Evolutionary conservation across 1,140 invertebrate species (phyloP).

Genomic region (Ganaspis sp.): DNA sequence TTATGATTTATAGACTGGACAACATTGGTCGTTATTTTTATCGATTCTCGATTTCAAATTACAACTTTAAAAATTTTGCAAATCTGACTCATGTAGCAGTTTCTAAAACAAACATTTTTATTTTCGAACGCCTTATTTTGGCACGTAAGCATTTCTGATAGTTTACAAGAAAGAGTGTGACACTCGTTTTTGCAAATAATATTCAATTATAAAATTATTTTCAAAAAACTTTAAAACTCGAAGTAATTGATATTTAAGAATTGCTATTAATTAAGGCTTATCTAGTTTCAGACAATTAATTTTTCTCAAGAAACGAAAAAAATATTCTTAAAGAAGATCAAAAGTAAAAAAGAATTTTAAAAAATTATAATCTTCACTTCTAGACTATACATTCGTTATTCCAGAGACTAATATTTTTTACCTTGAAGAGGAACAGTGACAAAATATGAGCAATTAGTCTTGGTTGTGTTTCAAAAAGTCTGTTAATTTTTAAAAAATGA

Average conservation of each 20-base stretch:
- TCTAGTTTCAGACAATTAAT: too few species aligned
- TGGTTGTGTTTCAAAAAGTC: neutral
- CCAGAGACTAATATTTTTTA: neutral
- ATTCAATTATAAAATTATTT: too few species aligned
- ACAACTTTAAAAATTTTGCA: neutral
- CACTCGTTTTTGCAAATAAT: neutral
- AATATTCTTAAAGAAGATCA: too few species aligned
- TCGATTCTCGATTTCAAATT: conserved; percentile 2
- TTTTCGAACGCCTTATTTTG: neutral
- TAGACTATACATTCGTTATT: neutral
- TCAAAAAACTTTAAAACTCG: too few species aligned
- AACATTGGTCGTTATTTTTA: neutral
- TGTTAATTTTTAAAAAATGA: neutral
- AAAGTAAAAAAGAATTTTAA: neutral
- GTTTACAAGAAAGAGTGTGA: neutral
- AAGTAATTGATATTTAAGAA: too few species aligned
- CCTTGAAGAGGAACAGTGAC: neutral
- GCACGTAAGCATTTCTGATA: neutral
- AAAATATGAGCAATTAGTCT: neutral
- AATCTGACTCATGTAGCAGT: neutral
- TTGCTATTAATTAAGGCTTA: too few species aligned
- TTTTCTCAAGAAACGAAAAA: too few species aligned
- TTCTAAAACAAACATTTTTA: neutral
- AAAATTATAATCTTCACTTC: neutral
- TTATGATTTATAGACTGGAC: neutral